Base-by-base conservation (phyloP, 2,113 vertebrate species). In the Sarotherodon lohbergeri region DNA sequence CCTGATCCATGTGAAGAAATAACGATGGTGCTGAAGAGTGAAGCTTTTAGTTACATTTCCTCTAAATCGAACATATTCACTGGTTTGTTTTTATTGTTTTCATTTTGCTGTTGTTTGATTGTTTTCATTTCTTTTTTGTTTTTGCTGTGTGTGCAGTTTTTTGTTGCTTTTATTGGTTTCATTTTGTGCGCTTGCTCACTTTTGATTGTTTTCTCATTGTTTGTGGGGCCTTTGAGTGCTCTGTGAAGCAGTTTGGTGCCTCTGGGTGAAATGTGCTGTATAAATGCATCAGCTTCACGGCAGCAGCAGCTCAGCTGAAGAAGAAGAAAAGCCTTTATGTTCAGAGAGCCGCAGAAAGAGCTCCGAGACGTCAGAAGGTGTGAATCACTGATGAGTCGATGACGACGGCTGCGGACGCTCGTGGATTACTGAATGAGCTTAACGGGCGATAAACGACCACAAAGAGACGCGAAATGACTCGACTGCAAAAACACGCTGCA, bases 11-110 rank as follows among this genome's bases (percentile, higher is more conserved):
- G 17, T 52, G 73, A 13, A 1, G 3, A 76, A 7, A 19, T 76
- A 2, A 29, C 0, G 24, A 29, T 17, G 43, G 4, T 48, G 24
- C 24, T 48, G 68, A 48, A 16, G 0, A 17, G 41, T 17, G 16
- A 50, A 50, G 71, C 10, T 78, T 78, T 50, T 50, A 50, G 43
- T 32, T 76, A 76, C 16, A 17, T 3, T 48, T 78, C 1, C 10
- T 76, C 16, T 32, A 32, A 32, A 32, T 78, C 4, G 1, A 50
- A n/a, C 27, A 32, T 12, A 2, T 50, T 7, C 27, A 1, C 6
- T 57, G 11, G 5, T 57, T 76, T 76, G 24, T 3, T 76, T 76
- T 76, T 48, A 48, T 12, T 50, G 41, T 50, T 76, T 48, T 71
- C 7, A 0, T 71, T 43, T 76, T 22, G 22, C 22, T 22, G 22